Evolutionary conservation across 30 jellyfish, hydroid and myxozoan genomes (phyloP), one percentile per base, ranked within the genome.

Genomic region (Chironex yamaguchii): DNA sequence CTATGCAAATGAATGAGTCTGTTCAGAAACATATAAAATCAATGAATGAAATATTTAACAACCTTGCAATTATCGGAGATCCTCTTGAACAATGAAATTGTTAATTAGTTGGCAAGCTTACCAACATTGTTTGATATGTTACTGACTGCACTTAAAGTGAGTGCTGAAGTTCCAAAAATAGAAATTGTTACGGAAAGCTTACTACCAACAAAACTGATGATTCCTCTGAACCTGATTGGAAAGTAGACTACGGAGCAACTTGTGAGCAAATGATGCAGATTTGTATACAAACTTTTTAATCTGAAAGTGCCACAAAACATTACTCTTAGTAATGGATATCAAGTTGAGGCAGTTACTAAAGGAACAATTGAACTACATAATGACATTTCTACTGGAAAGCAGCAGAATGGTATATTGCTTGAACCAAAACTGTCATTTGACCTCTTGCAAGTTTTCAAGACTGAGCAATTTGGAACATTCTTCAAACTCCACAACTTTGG

Each of bases 71-170:
- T 24, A 34, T 86, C 2, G 96, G 96, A 14, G 88, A 65, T 31
- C 93, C 93, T 32, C 4, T 87, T 53, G 89, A 79, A 24, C 36
- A 51, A 87, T 52, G 23, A 67, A 30, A 93, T 78, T 42, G 96
- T 87, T 32, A 87, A 81, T 66, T 35, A 76, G 36, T 34, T 87
- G 32, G 96, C 96, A 65, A 78, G 96, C 53, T 35, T 86, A 21
- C 96, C 96, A 35, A 78, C 74, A 25, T 86, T 91, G 0, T 70
- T 12, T 28, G 85, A 84, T 34, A 52, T 84, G 90, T 36, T 84
- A 64, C 82, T 84, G 4, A 84, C 94, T 4, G 94, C 94, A 17
- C 34, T 84, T 22, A 89, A 84, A 84, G 94, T 89, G 30, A 70
- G 70, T 50, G 36, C 49, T 0, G 90, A 84, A 12, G 90, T 70